These are phyloP conservation scores for Ptiloglossa arizonensis DNA, from an alignment of 1,140 invertebrate genomes.

Conservation along the genomic window DNA sequence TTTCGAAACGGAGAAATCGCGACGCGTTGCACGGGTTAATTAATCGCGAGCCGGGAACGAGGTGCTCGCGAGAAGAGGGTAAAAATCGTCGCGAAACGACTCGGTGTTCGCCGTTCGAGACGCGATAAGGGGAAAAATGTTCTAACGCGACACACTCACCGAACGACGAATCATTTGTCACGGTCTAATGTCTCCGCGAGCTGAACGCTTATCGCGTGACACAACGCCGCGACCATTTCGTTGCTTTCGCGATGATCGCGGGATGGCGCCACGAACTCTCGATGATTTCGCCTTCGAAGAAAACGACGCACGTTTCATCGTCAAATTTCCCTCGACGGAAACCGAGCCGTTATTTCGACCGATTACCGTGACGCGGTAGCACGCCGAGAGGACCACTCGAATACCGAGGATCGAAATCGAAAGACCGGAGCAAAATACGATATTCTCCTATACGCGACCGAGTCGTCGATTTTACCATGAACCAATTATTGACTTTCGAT, in stretches of 20 bases:
- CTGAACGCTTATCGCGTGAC: constrained; percentile 25
- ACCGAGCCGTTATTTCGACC: too few species aligned
- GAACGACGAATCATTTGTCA: neutral
- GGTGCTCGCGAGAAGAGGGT: neutral
- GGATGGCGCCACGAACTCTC: constrained; percentile 52
- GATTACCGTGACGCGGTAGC: too few species aligned
- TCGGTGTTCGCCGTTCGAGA: neutral
- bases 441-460: too few species aligned
- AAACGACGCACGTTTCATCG: too few species aligned
- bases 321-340: too few species aligned
- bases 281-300: neutral
- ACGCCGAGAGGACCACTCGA: too few species aligned
- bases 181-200: neutral
- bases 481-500: too few species aligned
- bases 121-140: constrained; percentile 25
- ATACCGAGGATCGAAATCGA: too few species aligned
- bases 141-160: neutral
- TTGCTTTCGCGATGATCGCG: constrained; percentile 20
- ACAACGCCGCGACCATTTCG: constrained; percentile 25
- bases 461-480: too few species aligned
- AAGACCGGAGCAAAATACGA: too few species aligned
- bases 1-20: neutral
- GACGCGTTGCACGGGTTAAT: neutral
- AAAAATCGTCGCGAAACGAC: neutral
- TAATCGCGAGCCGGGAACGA: neutral